Base-by-base conservation (phyloP, 1,140 invertebrate species). In the Cotesia chilonis region DNA sequence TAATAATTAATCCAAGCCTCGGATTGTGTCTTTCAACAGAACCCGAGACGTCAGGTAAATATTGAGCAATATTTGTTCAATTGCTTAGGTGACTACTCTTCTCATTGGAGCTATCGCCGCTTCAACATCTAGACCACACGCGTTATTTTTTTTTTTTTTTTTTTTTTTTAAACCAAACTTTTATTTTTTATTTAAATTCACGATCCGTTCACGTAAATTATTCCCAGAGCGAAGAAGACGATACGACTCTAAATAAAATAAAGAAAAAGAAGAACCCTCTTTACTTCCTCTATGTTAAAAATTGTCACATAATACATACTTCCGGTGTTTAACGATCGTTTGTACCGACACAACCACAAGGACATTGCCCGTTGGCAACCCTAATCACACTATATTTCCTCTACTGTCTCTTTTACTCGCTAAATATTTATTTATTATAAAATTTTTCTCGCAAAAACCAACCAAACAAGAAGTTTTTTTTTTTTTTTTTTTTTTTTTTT, bases 31-130 rank as follows among this genome's bases (percentile, higher is more conserved):
- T 47, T 47, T 54, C 10, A 68, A 73, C 41, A 54, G 68, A 52
- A 60, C 63, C 63, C 66, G 41, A 59, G 14, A 64, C 38, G 37
- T 12, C 52, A 47, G 41, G 59, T 47, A 47, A 47, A 47, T 47
- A 47, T 47, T 47, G 10, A 47, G 41, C 41, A 47, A 74, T 71
- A 74, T 74, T 74, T 74, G 63, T 37, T 52, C 73, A 65, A 74
- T 70, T 74, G 60, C 47, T 71, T 65, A 17, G 52, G 61, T 20
- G 47, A 38, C 51, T 52, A 64, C 51, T 47, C 28, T 10, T 47
- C 28, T 10, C 28, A 28, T 28, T 28, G 12, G 6, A 47, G 41
- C 10, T 47, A 47, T 47, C 41, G 28, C 28, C 28, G 28, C 28
- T 28, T 3, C 28, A 3, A 28, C 28, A 28, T 28, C 28, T 28